phyloP scores from a whole-genome alignment of 2,888 invertebrate species.

The Muscina levida region DNA sequence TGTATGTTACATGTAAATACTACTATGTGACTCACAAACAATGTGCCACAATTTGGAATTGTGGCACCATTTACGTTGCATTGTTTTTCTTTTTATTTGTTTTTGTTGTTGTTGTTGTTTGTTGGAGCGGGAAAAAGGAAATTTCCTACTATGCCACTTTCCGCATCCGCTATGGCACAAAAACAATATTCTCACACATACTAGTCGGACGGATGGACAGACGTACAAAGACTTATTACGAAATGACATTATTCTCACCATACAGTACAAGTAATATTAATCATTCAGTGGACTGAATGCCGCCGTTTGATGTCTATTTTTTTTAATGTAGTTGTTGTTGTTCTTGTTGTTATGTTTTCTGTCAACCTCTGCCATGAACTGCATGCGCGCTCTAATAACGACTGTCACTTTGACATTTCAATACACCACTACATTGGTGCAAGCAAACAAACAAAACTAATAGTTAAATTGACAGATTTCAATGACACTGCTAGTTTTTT shows the following conservation, averaged over 20 bases:
- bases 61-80: conserved; percentile 44
- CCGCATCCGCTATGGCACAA: conserved; percentile 69
- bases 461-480: no score
- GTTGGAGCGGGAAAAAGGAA: conserved; percentile 63
- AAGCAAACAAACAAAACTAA: no score
- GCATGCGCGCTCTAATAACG: conserved; percentile 15
- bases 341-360: no score
- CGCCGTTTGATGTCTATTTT: not conserved
- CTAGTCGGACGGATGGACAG: not conserved
- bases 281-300: not conserved
- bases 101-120: conserved; percentile 28
- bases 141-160: conserved; percentile 70
- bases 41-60: conserved; percentile 40
- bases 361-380: not conserved
- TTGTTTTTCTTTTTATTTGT: conserved; percentile 1
- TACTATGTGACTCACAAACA: conserved; percentile 21
- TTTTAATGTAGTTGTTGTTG: no score
- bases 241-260: conserved; percentile 32
- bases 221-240: no score
- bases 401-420: conserved; percentile 31
- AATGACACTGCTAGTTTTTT: no score
- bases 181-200: not conserved
- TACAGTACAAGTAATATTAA: not conserved
- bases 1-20: no score
- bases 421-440: conserved; percentile 7